Conservation (phyloP, 2,888 invertebrate species). For the Agonopterix subpropinquella region DNA sequence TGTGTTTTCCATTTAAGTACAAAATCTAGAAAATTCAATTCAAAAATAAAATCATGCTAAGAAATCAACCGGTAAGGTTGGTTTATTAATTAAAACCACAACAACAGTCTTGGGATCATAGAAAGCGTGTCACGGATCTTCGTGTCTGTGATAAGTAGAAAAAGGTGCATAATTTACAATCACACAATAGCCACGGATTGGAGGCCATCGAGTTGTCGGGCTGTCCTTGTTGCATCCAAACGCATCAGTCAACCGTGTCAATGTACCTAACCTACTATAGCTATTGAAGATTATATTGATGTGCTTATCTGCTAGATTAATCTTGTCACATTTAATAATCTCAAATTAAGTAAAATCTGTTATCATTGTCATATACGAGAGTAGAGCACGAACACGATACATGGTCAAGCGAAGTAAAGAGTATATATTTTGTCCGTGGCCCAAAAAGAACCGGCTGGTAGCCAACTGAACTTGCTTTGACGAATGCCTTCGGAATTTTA, state of each 20-base stretch:
- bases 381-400: not conserved
- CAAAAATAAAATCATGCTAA: slow-evolving; percentile 7
- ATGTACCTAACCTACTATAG: not conserved
- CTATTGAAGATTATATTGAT: too few relatives aligned
- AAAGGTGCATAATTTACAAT: slow-evolving; percentile 52
- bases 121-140: slow-evolving; percentile 58
- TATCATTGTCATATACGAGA: not conserved
- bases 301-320: too few relatives aligned
- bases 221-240: slow-evolving; percentile 41
- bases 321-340: too few relatives aligned
- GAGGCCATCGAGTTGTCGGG: slow-evolving; percentile 34
- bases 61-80: slow-evolving; percentile 7
- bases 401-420: slow-evolving; percentile 31
- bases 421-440: slow-evolving; percentile 47
- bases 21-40: not conserved
- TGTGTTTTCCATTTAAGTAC: too few relatives aligned
- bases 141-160: slow-evolving; percentile 35
- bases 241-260: slow-evolving; percentile 26
- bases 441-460: slow-evolving; percentile 51
- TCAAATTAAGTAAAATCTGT: too few relatives aligned
- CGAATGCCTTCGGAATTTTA: not conserved
- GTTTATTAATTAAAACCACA: slow-evolving; percentile 6
- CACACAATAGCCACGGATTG: slow-evolving; percentile 43
- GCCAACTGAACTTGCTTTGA: slow-evolving; percentile 31
- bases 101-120: slow-evolving; percentile 29